These are phyloP conservation scores for Cydia strobilella DNA, from an alignment of 1,140 invertebrate species.

Conservation along the genomic window DNA sequence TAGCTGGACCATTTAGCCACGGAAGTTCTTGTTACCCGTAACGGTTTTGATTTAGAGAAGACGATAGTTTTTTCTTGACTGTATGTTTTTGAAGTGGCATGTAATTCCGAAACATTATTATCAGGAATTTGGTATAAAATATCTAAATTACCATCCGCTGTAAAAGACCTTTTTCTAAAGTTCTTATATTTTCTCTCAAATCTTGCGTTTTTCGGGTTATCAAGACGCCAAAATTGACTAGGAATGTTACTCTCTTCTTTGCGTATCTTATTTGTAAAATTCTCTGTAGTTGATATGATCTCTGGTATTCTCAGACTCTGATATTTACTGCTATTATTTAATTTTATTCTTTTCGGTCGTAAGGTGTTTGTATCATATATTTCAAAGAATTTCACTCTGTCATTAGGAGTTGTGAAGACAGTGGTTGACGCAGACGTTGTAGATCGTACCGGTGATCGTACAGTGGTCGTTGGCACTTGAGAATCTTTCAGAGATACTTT, in stretches of 20 bases:
- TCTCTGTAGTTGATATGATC: neutral
- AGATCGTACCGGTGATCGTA: neutral
- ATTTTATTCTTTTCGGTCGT: neutral
- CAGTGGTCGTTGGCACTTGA: neutral
- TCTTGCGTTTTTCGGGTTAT: neutral
- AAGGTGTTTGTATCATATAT: conserved; percentile 62
- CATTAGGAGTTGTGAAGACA: conserved; percentile 44
- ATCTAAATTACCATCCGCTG: neutral
- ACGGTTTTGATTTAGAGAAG: neutral
- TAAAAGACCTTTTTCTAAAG: neutral
- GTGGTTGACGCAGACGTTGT: conserved; percentile 28
- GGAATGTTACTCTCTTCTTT: neutral
- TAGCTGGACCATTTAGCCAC: conserved; percentile 53
- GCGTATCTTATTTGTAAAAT: neutral
- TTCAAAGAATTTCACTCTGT: conserved; percentile 71
- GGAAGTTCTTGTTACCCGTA: neutral
- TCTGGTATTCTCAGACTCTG: neutral
- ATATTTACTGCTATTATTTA: neutral
- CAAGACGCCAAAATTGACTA: neutral
- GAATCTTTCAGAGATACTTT: neutral
- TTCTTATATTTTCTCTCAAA: neutral
- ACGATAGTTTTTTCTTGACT: neutral
- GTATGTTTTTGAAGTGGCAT: neutral
- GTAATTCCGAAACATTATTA: neutral
- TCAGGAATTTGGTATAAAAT: neutral